Evolutionary conservation across 2,113 vertebrate genomes (phyloP).

Genomic region (Microtus oregoni): DNA sequence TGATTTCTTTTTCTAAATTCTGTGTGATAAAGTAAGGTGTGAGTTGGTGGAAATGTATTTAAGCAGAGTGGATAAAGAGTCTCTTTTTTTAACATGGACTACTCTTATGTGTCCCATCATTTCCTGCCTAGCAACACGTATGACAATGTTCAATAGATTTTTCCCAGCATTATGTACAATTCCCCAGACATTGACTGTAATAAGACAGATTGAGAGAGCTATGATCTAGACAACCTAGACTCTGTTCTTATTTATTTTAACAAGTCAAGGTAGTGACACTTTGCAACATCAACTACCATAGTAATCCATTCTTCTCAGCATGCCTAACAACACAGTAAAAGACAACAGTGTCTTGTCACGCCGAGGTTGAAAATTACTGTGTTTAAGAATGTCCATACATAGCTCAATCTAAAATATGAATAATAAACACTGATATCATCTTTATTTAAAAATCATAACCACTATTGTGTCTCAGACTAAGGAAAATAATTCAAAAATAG

Average conservation of each 20-base stretch:
- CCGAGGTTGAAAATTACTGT: background rate
- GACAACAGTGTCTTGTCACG: background rate
- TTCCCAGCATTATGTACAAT: background rate
- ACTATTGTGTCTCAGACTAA: background rate
- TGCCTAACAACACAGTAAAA: background rate
- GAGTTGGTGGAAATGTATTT: conserved; percentile 13
- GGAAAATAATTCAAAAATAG: conserved; percentile 35
- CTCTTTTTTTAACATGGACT: background rate
- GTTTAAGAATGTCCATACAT: background rate
- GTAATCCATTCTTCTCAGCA: conserved; percentile 36
- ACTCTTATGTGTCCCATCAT: background rate
- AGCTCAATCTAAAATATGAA: background rate
- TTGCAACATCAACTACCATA: background rate
- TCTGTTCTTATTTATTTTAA: conserved; percentile 47
- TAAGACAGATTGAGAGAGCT: background rate
- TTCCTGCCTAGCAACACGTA: background rate
- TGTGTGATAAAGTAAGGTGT: background rate
- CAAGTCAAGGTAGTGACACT: background rate
- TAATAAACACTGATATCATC: background rate
- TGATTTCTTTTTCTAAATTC: background rate
- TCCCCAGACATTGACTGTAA: background rate
- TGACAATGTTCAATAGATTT: background rate
- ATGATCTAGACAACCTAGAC: conserved; percentile 33
- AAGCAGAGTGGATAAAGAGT: background rate
- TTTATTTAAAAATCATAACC: background rate